Conservation (phyloP, 2,113 vertebrate genomes). For the Leuciscus idus region DNA sequence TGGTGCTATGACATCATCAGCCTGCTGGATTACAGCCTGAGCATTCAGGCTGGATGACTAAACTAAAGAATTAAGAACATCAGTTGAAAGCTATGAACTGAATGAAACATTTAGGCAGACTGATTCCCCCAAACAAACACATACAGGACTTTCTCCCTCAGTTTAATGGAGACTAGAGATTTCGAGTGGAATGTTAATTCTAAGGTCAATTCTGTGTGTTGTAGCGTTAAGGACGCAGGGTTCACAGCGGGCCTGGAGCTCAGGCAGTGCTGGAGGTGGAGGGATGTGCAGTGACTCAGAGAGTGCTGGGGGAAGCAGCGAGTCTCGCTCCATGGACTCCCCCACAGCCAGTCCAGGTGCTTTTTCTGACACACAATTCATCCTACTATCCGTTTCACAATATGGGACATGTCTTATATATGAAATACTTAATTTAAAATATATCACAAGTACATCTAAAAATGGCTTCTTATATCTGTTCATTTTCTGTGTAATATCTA, state of each 20-base stretch:
- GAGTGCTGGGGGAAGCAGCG: constrained; percentile 96
- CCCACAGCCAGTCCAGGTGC: constrained; percentile 96
- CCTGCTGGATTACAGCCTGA: background rate
- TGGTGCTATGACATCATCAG: background rate
- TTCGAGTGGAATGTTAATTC: background rate
- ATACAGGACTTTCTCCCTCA: background rate
- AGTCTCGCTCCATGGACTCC: constrained; percentile 96
- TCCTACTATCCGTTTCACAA: background rate
- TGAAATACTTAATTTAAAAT: background rate
- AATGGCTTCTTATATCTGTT: background rate
- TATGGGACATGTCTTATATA: background rate
- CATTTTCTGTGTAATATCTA: background rate
- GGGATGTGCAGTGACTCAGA: constrained; percentile 98
- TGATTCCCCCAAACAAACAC: background rate
- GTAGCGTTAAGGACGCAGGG: constrained; percentile 71
- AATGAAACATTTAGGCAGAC: background rate
- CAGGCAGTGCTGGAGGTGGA: constrained; percentile 82
- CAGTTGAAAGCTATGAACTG: background rate
- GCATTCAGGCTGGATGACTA: background rate
- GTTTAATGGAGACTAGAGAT: background rate
- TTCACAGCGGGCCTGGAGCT: constrained; percentile 84
- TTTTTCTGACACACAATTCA: background rate
- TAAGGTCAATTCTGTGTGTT: constrained; percentile 34
- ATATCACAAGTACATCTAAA: background rate
- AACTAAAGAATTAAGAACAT: background rate